Percentiles rank a stretch among this genome's conserved stretches.
phyloP scores from a whole-genome alignment of 2,888 invertebrate species.

The Pyrocoelia pectoralis region DNA sequence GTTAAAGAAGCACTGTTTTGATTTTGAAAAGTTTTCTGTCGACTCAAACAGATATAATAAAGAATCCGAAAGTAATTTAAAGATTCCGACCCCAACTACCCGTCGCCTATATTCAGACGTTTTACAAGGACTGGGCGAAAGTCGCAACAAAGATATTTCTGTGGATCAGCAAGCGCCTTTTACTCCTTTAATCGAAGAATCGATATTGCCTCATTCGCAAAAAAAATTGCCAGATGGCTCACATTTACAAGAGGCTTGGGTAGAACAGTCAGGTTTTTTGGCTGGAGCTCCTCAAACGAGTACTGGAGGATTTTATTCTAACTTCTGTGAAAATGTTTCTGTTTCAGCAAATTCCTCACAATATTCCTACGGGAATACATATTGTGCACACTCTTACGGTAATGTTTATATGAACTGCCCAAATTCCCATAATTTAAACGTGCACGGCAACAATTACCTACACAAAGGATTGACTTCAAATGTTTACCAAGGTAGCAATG shows the following conservation, averaged over 20 bases:
- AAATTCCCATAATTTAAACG: background rate
- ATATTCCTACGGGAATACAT: background rate
- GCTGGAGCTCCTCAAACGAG: too few species aligned
- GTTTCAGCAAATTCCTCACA: too few species aligned
- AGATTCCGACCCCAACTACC: conserved; percentile 25
- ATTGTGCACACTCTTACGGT: background rate
- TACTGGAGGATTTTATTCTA: background rate
- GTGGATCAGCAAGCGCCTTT: background rate
- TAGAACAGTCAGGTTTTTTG: background rate
- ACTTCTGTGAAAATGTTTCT: background rate
- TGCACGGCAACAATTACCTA: background rate
- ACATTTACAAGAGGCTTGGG: background rate
- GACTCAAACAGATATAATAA: background rate
- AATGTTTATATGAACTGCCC: background rate
- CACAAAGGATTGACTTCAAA: too few species aligned
- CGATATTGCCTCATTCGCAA: background rate
- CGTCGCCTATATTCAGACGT: conserved; percentile 56
- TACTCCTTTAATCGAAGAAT: background rate
- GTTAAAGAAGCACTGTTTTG: conserved; percentile 9
- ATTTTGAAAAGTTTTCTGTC: background rate
- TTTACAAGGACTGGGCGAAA: conserved; percentile 50
- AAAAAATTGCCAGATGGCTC: background rate
- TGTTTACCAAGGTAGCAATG: too few species aligned
- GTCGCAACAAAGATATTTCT: background rate
- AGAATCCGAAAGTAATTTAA: background rate